Percentiles rank a stretch among this genome's conserved stretches.
phyloP scores from a whole-genome alignment of 2,797 vertebrate genomes.

The Falco berigora region DNA sequence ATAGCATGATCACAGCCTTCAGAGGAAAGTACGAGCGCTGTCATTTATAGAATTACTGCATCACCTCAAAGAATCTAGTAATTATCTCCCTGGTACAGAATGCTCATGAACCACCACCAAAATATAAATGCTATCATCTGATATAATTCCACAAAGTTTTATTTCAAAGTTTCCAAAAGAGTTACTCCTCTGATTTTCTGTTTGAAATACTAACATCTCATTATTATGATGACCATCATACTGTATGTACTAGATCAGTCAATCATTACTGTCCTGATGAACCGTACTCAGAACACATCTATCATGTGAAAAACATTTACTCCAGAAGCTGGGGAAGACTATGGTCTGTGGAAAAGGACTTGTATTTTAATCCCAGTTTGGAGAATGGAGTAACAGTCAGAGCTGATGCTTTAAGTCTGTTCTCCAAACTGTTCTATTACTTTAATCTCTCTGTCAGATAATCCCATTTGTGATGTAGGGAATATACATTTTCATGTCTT shows the following conservation, averaged over 20 bases:
- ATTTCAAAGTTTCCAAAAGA: neutral
- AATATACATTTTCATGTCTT: neutral
- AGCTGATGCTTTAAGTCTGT: neutral
- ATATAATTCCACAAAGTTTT: neutral
- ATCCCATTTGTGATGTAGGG: neutral
- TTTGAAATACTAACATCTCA: neutral
- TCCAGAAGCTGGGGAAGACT: neutral
- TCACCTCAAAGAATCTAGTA: neutral
- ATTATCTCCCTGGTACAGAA: neutral
- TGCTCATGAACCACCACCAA: neutral
- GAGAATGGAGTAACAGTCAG: neutral
- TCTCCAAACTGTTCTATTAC: neutral
- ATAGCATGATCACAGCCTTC: neutral
- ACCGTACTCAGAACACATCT: neutral
- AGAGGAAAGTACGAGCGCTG: neutral
- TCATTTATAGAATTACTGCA: neutral
- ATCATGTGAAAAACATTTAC: neutral
- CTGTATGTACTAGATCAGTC: no score
- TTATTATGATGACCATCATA: accelerated
- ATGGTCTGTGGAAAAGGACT: neutral
- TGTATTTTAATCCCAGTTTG: neutral
- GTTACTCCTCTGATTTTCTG: neutral
- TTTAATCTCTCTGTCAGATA: neutral
- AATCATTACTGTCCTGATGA: neutral
- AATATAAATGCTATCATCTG: neutral